Evolutionary conservation across 92 coral and sea anemone genomes (phyloP), one percentile per base, ranked within the genome.

Genomic region (Umimayanthus chanpuru): DNA sequence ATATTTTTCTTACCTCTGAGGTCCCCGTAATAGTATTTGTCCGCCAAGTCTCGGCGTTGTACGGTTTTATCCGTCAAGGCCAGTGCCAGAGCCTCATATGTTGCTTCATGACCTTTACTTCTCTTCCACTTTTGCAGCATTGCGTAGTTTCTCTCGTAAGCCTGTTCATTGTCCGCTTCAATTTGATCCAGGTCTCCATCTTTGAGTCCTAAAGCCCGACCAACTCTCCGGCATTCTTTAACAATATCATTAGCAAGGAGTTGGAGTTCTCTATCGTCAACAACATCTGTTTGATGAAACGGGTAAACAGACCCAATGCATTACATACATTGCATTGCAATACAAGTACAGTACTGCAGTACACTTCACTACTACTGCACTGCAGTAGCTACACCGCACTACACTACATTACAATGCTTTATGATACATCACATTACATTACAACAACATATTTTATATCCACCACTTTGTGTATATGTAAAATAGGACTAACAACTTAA

Each of bases 121-220:
- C 91, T 82, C 39, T 74, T 85, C 97, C 96, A 94, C 76, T 76
- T 92, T 58, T 73, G 88, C 26, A 94, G 73, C 94, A 94, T 90
- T 23, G 88, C 80, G 21, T 77, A 90, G 43, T 87, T 41, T 47
- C 40, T 82, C 81, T 94, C 96, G 58, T 89, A 26, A 23, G 81
- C 90, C 39, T 29, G 5, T 9, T 11, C 11, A 14, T 43, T 12
- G 68, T 94, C 92, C 18, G 55, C 81, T 16, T 81, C 65, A 39
- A 94, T 88, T 61, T 80, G 88, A 64, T 86, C 90, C 85, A 94
- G 72, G 36, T 75, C 79, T 0, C 75, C 9, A 14, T 92, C 85
- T 40, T 11, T 66, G 28, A 94, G 68, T 14, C 89, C 85, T 76
- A 94, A 61, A 40, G 84, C 85, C 36, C 92, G 39, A 11, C 94